These are phyloP conservation scores for Anolis carolinensis DNA, from an alignment of 2,113 vertebrate species.

Conservation along the genomic window DNA sequence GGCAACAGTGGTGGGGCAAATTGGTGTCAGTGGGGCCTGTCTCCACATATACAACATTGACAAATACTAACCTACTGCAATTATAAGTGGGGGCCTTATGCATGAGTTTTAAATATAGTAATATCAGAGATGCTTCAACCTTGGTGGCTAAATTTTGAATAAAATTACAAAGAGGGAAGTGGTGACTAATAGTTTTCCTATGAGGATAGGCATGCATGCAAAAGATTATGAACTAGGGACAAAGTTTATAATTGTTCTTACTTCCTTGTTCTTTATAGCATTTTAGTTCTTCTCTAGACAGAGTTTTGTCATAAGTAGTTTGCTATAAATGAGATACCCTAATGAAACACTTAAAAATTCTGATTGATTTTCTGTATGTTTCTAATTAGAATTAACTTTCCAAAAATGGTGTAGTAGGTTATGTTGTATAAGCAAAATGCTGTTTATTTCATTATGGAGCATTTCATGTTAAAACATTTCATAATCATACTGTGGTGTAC, in stretches of 20 bases:
- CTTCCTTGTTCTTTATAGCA: conserved; percentile 10
- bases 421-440: background rate
- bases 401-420: background rate
- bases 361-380: background rate
- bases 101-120: background rate
- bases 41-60: background rate
- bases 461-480: background rate
- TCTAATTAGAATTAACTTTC: background rate
- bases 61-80: background rate
- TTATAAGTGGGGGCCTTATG: background rate
- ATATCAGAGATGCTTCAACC: background rate
- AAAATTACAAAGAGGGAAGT: conserved; percentile 9
- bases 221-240: background rate
- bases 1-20: background rate
- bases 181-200: background rate
- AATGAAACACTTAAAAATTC: background rate
- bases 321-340: background rate
- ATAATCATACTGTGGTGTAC: background rate
- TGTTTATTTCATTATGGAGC: background rate
- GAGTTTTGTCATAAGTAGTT: background rate
- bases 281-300: conserved; percentile 1
- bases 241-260: conserved; percentile 13
- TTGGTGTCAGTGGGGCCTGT: background rate
- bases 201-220: background rate
- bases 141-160: background rate